These are phyloP conservation scores for Gallinago jamesoni DNA, from an alignment of 2,113 vertebrate species.

Conservation along the genomic window DNA sequence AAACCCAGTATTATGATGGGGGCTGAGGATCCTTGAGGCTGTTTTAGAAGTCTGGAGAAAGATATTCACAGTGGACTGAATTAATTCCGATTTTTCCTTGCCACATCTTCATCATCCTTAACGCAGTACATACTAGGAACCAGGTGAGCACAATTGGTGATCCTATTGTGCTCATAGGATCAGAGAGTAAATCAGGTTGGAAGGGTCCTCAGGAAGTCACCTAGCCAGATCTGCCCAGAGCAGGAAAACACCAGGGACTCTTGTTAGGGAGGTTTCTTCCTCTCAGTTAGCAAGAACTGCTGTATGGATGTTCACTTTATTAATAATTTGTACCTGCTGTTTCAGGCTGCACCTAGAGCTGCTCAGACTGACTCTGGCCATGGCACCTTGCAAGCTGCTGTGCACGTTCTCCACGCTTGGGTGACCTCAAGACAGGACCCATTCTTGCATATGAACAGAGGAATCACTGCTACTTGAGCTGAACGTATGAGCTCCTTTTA, in stretches of 20 bases:
- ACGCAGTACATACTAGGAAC: too few relatives aligned
- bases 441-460: neutral
- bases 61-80: neutral
- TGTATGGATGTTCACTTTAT: neutral
- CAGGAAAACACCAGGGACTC: neutral
- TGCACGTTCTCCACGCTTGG: neutral
- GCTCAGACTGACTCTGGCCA: neutral
- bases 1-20: neutral
- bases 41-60: neutral
- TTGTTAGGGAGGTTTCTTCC: neutral
- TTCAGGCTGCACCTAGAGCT: neutral
- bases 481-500: neutral
- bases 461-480: neutral
- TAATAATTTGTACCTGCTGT: neutral
- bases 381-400: neutral
- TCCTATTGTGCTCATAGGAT: neutral
- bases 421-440: neutral
- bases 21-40: neutral
- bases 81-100: neutral
- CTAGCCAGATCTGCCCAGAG: neutral
- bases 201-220: neutral
- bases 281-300: neutral
- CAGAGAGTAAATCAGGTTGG: neutral
- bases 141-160: neutral
- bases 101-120: neutral